Evolutionary conservation across 1,140 invertebrate species (phyloP), one percentile per base, ranked within the genome.

Genomic region (Zaprionus nigranus): DNA sequence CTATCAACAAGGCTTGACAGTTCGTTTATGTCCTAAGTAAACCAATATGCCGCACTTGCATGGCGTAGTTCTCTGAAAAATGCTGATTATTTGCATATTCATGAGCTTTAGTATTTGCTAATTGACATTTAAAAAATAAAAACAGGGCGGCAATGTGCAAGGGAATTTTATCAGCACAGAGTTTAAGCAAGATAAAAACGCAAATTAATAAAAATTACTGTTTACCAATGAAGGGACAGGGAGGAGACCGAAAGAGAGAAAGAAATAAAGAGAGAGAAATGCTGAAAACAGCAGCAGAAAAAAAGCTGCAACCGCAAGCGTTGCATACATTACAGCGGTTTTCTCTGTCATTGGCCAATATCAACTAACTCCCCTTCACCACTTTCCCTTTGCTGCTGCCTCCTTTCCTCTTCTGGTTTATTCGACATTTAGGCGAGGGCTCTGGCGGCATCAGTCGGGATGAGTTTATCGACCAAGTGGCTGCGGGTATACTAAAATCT

Each of bases 391-490:
- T 30, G 34, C 64, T 22, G 2, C 65, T 30, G 5, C 40, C 12
- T 34, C 2, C 3, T 34, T 2, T 34, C 30, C 30, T 30, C 9
- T 34, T 34, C 9, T 34, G 30, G 30, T 34, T 34, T n/a, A 36
- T 15, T 5, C 40, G n/a, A 17, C 40, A 46, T 46, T 17, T 70
- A 92, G 91, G 91, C 53, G 91, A 92, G 69, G 91, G 91, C 40
- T 94, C 93, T 2, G 93, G 94, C 26, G 95, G 95, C 12, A 94
- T 96, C 67, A 96, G 95, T 62, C 94, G 96, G 75, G 97, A 97
- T 70, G 95, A 98, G 69, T 96, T 97, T 85, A 97, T 98, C 65
- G 96, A 96, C 82, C 95, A 94, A 62, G 95, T 97, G 36, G 97
- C 97, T 3, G 94, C 94, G 51, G 97, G 97, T 79, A 95, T 97